Percentiles rank a stretch among this genome's conserved stretches.
These are phyloP conservation scores for Cancer borealis DNA, from an alignment of 2,888 invertebrate species.

Conservation along the genomic window DNA sequence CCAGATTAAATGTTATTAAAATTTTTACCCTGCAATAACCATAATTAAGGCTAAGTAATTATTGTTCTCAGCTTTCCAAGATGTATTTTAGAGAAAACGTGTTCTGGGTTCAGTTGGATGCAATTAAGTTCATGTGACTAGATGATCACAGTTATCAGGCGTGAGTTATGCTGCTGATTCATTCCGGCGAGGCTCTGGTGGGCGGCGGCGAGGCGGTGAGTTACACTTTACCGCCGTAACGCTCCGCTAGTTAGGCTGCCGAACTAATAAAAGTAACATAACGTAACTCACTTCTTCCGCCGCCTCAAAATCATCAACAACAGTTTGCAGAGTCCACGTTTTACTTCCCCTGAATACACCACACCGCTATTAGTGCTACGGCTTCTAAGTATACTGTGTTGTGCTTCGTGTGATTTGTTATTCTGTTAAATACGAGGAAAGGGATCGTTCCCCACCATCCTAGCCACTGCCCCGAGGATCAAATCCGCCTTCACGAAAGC, in stretches of 20 bases:
- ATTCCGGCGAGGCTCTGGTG: too few species aligned
- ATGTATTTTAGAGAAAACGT: constrained; percentile 27
- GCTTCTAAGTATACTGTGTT: not conserved
- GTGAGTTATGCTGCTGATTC: constrained; percentile 51
- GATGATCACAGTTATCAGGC: constrained; percentile 42
- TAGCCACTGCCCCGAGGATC: not conserved
- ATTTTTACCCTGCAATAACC: constrained; percentile 7
- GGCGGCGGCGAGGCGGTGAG: not conserved
- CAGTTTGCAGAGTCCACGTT: not conserved
- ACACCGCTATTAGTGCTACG: constrained; percentile 4
- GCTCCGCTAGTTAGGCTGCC: not conserved
- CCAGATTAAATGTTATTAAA: constrained; percentile 63
- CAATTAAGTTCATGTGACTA: constrained; percentile 39
- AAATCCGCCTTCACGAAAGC: not conserved
- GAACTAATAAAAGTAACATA: not conserved
- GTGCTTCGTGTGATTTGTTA: not conserved
- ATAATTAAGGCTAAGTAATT: constrained; percentile 47
- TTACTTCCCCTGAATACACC: not conserved
- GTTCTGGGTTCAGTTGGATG: constrained; percentile 12
- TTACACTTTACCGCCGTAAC: not conserved
- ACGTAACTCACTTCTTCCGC: not conserved
- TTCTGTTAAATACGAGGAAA: not conserved
- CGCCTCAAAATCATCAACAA: not conserved
- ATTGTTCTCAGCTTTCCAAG: constrained; percentile 18
- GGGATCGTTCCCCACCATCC: not conserved